phyloP scores from a whole-genome alignment of 2,797 vertebrate species.

The Prunella strophiata region DNA sequence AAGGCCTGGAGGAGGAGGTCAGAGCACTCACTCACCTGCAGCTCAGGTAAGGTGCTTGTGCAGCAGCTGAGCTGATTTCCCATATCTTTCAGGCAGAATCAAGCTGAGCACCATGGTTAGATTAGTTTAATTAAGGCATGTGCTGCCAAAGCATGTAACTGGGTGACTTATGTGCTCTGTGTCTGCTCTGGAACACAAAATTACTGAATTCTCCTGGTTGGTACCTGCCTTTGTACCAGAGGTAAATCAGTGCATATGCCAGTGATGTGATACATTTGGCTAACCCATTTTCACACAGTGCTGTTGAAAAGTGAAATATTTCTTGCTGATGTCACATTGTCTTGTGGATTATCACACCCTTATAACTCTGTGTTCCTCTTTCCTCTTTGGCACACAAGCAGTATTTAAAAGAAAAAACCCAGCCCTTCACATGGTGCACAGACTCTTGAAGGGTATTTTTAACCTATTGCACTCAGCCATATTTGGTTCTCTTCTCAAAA shows the following conservation, averaged over 20 bases:
- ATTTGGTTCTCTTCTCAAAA: slow-evolving; percentile 53
- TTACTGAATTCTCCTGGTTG: background rate
- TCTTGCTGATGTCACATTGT: background rate
- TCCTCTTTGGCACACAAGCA: background rate
- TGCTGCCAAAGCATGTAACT: background rate
- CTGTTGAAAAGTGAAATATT: background rate
- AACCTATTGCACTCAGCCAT: slow-evolving; percentile 25
- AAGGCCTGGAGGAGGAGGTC: background rate
- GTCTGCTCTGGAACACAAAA: background rate
- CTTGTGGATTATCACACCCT: background rate
- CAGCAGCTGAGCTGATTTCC: background rate
- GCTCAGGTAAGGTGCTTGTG: background rate
- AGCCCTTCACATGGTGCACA: background rate
- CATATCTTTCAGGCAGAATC: background rate
- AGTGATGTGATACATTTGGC: background rate
- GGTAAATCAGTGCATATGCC: background rate
- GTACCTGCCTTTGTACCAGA: background rate
- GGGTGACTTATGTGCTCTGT: background rate
- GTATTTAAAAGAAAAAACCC: background rate
- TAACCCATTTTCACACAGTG: background rate
- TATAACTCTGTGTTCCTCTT: background rate
- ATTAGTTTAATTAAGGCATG: background rate
- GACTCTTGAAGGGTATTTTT: slow-evolving; percentile 46
- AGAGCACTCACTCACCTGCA: background rate
- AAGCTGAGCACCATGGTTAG: background rate